Percentiles rank a stretch among this genome's conserved stretches.
Conservation (phyloP, 2,888 invertebrate species). For the Aspidapion aeneum region DNA sequence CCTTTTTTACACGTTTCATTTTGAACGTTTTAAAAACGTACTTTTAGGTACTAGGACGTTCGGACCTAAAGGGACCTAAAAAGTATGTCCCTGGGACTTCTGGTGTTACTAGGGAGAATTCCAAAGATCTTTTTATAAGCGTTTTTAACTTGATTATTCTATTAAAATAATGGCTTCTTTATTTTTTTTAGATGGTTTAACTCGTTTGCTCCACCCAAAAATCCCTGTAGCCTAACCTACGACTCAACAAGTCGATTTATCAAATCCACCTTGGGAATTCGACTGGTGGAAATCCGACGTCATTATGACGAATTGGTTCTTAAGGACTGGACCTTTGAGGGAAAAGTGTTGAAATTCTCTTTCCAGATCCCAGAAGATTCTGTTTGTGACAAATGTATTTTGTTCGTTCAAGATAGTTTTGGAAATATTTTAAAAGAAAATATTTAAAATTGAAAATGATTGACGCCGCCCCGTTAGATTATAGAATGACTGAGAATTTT, state of each 20-base stretch:
- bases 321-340: conserved; percentile 61
- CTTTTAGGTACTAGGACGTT: no score
- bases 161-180: no score
- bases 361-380: conserved; percentile 56
- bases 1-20: no score
- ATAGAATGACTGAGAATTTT: no score
- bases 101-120: no score
- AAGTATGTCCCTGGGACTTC: no score
- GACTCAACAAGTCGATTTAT: conserved; percentile 47
- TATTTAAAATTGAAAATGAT: no score
- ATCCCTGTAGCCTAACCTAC: conserved; percentile 36
- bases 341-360: conserved; percentile 55
- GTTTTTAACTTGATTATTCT: no score
- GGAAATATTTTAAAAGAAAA: conserved; percentile 61
- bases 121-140: no score
- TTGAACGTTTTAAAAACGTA: no score
- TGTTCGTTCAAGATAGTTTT: conserved; percentile 64
- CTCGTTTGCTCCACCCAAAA: conserved; percentile 24
- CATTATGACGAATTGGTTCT: conserved; percentile 59
- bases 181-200: conserved; percentile 50
- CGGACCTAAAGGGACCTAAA: no score
- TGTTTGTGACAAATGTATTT: conserved; percentile 46
- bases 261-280: conserved; percentile 59
- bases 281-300: conserved; percentile 64
- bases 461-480: no score